Percentiles rank a stretch among this genome's conserved stretches.
phyloP scores from a whole-genome alignment of 2,888 invertebrate genomes.

The Hedya salicella region DNA sequence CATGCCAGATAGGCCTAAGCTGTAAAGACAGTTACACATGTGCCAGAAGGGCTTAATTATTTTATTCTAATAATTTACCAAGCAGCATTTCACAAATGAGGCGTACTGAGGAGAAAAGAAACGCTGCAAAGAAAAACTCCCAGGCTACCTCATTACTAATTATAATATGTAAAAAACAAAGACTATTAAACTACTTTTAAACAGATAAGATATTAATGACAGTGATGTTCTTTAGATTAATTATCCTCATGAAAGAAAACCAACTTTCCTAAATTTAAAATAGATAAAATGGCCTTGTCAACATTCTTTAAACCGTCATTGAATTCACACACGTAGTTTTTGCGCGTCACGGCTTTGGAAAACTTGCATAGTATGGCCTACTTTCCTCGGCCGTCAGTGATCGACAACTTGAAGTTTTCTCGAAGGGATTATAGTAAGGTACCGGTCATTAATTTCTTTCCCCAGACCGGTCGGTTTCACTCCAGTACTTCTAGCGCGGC shows the following conservation, averaged over 20 bases:
- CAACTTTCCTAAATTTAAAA: slow-evolving; percentile 8
- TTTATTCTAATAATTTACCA: too few relatives aligned
- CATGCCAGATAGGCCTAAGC: too few relatives aligned
- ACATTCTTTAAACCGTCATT: slow-evolving; percentile 12
- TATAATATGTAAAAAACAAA: too few relatives aligned
- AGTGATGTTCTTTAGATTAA: background rate
- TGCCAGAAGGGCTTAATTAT: too few relatives aligned
- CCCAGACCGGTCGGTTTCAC: slow-evolving; percentile 49
- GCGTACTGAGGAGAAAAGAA: too few relatives aligned
- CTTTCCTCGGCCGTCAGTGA: slow-evolving; percentile 55
- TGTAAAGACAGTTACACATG: too few relatives aligned
- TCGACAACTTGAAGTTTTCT: slow-evolving; percentile 52
- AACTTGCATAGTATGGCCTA: slow-evolving; percentile 51
- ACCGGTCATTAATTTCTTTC: slow-evolving; percentile 49
- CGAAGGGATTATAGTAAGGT: slow-evolving; percentile 47
- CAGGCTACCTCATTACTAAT: too few relatives aligned
- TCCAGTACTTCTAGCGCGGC: slow-evolving; percentile 44
- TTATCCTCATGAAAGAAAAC: background rate
- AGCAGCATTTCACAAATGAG: too few relatives aligned
- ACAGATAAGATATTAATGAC: too few relatives aligned
- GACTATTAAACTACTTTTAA: too few relatives aligned
- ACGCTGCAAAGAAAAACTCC: too few relatives aligned
- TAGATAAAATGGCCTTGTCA: slow-evolving; percentile 10
- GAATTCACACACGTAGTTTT: slow-evolving; percentile 25
- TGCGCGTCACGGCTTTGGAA: slow-evolving; percentile 30